These are phyloP conservation scores for Remorina albescens DNA, from an alignment of 2,797 vertebrate species.

Conservation along the genomic window DNA sequence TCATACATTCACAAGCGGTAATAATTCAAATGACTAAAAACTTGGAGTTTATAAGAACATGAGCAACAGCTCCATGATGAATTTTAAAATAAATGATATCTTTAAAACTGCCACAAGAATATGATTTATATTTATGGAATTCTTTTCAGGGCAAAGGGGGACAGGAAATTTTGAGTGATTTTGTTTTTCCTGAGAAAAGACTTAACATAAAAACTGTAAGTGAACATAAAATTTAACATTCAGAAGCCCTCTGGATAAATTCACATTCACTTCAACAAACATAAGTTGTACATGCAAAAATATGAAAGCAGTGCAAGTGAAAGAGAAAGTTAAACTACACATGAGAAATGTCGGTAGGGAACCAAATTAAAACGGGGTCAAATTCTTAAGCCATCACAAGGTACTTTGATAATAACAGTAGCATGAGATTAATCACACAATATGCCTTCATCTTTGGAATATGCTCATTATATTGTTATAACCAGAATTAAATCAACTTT, in stretches of 20 bases:
- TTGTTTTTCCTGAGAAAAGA: not conserved
- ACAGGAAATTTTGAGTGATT: constrained; percentile 1
- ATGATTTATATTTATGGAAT: not conserved
- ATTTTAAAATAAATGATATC: not conserved
- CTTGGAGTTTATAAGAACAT: not conserved
- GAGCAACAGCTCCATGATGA: not conserved
- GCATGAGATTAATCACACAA: constrained; percentile 46
- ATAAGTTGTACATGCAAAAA: constrained; percentile 51
- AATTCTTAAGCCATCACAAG: constrained; percentile 33
- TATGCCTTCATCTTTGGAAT: constrained; percentile 19
- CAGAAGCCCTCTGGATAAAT: constrained; percentile 13
- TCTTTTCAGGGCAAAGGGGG: not conserved
- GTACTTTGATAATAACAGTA: constrained; percentile 34
- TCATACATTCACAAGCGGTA: not conserved
- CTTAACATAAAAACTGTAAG: not conserved
- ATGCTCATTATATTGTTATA: constrained; percentile 22
- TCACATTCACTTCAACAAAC: not conserved
- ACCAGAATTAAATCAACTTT: constrained; percentile 45
- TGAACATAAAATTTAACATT: constrained; percentile 14
- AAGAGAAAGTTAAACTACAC: constrained; percentile 32
- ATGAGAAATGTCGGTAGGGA: constrained; percentile 30
- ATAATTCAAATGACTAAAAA: not conserved
- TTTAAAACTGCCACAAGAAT: constrained; percentile 1
- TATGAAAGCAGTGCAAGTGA: constrained; percentile 38
- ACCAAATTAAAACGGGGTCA: constrained; percentile 45